These are phyloP conservation scores for Pardalotus punctatus DNA, from an alignment of 2,113 vertebrate species.

Conservation along the genomic window DNA sequence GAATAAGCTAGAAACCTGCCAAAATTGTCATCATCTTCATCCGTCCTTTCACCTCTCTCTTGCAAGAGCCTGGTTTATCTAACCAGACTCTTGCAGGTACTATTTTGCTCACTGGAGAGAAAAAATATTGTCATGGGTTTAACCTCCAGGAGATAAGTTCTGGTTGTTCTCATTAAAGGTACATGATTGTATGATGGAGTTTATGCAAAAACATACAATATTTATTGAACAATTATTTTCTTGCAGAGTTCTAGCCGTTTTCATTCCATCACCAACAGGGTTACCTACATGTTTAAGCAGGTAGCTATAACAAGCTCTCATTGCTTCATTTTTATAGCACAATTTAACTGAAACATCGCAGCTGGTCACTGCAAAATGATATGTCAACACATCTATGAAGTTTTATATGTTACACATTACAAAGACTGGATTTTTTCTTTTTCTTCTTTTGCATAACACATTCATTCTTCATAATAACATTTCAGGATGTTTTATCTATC, in stretches of 20 bases:
- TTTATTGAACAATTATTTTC: background rate
- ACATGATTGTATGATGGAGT: background rate
- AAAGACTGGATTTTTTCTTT: accelerated
- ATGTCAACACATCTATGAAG: background rate
- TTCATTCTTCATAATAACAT: background rate
- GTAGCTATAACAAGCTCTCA: background rate
- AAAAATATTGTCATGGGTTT: background rate
- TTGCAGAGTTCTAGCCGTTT: background rate
- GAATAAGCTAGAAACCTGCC: background rate
- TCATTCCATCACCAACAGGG: background rate
- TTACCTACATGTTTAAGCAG: background rate
- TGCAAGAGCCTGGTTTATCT: background rate
- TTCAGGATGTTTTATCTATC: background rate
- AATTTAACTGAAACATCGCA: background rate
- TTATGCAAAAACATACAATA: background rate
- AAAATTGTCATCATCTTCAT: background rate
- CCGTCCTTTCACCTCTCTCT: background rate
- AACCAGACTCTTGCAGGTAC: background rate
- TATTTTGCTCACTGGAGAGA: background rate
- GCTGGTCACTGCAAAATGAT: background rate
- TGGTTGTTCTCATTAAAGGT: background rate
- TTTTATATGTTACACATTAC: background rate
- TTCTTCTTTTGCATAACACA: background rate
- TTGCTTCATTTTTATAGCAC: background rate
- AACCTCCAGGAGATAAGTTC: background rate